Conservation (phyloP, 2,113 vertebrate species). For the Rhegmatorhina hoffmannsi region DNA sequence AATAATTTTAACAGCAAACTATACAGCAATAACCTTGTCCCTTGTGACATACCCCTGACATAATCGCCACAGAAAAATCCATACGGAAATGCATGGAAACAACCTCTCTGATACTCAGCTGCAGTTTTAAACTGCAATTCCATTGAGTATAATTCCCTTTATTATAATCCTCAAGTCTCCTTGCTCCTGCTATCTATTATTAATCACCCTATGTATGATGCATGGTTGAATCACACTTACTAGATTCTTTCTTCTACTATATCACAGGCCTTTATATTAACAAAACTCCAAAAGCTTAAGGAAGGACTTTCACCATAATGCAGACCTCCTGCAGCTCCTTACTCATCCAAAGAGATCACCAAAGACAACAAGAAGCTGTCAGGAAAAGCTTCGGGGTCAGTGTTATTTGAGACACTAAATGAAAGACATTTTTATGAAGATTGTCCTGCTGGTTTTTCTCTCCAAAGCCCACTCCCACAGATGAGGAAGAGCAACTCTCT, state of each 20-base stretch:
- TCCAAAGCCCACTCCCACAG: neutral
- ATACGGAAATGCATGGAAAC: conserved; percentile 9
- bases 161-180: neutral
- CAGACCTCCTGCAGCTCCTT: neutral
- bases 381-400: neutral
- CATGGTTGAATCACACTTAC: neutral
- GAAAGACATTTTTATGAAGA: neutral
- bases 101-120: neutral
- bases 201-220: neutral
- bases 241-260: neutral
- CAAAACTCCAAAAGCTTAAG: neutral
- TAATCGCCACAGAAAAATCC: neutral
- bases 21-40: neutral
- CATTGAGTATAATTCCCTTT: neutral
- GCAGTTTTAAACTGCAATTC: conserved; percentile 1
- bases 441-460: neutral
- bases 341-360: neutral
- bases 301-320: neutral
- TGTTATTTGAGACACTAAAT: neutral
- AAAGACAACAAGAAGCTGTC: neutral
- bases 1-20: neutral
- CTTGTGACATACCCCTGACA: neutral
- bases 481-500: neutral
- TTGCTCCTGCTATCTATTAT: conserved; percentile 3
- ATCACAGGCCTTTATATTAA: neutral